Base-by-base conservation (phyloP, 2,113 vertebrate species). In the Oxygymnocypris stewartii region DNA sequence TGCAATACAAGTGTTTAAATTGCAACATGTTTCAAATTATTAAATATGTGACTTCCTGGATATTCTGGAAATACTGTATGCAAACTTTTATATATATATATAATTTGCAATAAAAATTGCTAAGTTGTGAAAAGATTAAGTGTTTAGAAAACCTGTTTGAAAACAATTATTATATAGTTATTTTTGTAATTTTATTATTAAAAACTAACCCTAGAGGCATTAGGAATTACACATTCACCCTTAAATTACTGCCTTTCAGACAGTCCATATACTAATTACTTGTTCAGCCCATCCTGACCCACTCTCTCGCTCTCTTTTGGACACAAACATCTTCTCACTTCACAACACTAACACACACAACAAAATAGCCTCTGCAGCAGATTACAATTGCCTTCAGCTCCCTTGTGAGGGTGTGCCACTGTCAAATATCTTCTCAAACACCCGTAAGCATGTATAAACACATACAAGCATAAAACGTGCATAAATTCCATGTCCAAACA, bases 401-500 rank as follows among this genome's bases (percentile, higher is more conserved):
- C 8, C 35, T 42, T 13, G 37, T 57, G 67, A 57, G 67, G 77
- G 54, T 67, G 54, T 82, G 57, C 28, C 77, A 82, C 11, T 57
- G 47, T 82, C 61, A 85, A 76, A 69, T 78, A 71, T 51, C 4
- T 71, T 25, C 49, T 42, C 14, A 73, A 73, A 84, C 82, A 57
- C 49, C 20, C 25, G 16, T 42, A 82, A 84, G 49, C 82, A 28
- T 84, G 82, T 84, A 73, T 31, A 16, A 74, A 84, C 82, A 84
- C 65, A 84, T 73, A 84, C 71, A 54, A 44, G 2, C 63, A 35
- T 10, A 79, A 42, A 31, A 71, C 4, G 7, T 18, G 12, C 47
- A 49, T 57, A 84, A 74, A 57, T 76, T 71, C n/a, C 40, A 20
- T 76, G n/a, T 47, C 23, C 61, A 57, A 79, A 73, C 49, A 14